Conservation (phyloP, 1,140 invertebrate genomes). For the Rhagoletis zephyria region DNA sequence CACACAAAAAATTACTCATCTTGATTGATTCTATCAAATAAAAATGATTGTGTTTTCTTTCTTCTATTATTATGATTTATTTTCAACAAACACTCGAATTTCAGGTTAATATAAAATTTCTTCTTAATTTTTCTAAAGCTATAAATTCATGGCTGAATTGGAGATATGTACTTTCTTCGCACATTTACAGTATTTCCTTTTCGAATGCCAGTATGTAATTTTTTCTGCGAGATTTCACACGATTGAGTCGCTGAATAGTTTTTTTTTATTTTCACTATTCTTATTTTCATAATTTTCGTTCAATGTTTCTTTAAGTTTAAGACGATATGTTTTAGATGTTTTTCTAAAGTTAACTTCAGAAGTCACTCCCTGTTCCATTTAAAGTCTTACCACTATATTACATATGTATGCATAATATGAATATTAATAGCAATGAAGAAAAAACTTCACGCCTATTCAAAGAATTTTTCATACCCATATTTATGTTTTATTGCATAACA, state of each 20-base stretch:
- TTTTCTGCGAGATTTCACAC: background rate
- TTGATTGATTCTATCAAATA: too few species aligned
- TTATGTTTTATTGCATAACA: background rate
- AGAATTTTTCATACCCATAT: background rate
- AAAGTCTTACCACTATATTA: slow-evolving; percentile 22
- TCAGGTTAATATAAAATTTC: slow-evolving; percentile 42
- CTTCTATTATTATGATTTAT: slow-evolving; percentile 27
- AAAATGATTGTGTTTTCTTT: background rate
- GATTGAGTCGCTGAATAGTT: slow-evolving; percentile 14
- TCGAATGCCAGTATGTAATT: background rate
- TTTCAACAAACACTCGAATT: slow-evolving; percentile 45
- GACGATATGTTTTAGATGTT: slow-evolving; percentile 25
- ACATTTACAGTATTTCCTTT: slow-evolving; percentile 6
- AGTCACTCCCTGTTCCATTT: background rate
- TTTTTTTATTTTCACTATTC: background rate
- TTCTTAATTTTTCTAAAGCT: slow-evolving; percentile 43
- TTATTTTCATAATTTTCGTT: background rate
- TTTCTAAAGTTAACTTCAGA: slow-evolving; percentile 28
- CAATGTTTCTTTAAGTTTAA: background rate
- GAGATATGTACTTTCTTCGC: background rate
- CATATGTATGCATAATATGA: background rate
- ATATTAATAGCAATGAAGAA: slow-evolving; percentile 20
- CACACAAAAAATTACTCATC: too few species aligned
- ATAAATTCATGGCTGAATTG: slow-evolving; percentile 43
- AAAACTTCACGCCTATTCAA: slow-evolving; percentile 7